These are phyloP conservation scores for Nothocercus nigrocapillus DNA, from an alignment of 2,113 vertebrate species.

Conservation along the genomic window DNA sequence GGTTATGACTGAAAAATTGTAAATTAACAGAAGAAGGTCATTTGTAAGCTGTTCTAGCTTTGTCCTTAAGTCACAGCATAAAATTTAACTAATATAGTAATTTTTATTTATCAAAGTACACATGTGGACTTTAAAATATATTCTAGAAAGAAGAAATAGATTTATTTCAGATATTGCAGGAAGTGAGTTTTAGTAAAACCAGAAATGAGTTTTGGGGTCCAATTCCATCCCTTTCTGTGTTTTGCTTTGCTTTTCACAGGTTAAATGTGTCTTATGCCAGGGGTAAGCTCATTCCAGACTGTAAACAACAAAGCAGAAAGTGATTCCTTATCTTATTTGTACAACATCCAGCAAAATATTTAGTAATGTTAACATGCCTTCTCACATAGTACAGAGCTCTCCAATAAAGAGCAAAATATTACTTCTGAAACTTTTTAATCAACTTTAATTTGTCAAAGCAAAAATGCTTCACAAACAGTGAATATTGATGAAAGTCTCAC, in stretches of 20 bases:
- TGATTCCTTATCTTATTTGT: conserved; percentile 12
- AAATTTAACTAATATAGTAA: background rate
- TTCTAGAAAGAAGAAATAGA: background rate
- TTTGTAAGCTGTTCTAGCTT: background rate
- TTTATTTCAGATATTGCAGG: background rate
- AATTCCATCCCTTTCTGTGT: background rate
- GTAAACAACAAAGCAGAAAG: background rate
- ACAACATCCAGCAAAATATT: conserved; percentile 11
- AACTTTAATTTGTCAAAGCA: background rate
- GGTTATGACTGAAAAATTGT: background rate
- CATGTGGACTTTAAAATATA: background rate
- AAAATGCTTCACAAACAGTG: background rate
- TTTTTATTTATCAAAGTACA: background rate
- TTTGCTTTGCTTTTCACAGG: background rate
- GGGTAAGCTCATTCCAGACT: background rate
- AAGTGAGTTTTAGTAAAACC: background rate
- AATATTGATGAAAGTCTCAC: background rate
- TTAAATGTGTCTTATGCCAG: background rate
- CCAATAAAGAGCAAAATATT: background rate
- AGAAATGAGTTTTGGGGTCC: background rate
- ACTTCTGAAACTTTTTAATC: background rate
- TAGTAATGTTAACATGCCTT: background rate
- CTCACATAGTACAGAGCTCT: background rate
- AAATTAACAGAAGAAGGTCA: background rate
- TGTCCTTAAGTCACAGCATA: background rate